Percentiles rank a stretch among this genome's conserved stretches.
Conservation (phyloP, 2,113 vertebrate genomes). For the Callionymus lyra region DNA sequence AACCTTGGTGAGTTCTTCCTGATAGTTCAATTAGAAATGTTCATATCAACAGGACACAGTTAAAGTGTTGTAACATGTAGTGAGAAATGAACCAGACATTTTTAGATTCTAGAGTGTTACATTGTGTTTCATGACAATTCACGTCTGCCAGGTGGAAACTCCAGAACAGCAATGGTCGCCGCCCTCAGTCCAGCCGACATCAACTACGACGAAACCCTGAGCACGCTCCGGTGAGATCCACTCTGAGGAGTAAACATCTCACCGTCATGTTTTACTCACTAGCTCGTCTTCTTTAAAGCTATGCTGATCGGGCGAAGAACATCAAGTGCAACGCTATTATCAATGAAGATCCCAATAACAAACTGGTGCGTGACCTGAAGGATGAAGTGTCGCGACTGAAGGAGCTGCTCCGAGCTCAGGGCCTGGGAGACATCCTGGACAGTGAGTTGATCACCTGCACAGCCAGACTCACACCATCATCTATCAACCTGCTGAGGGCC, state of each 20-base stretch:
- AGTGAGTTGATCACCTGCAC: slow-evolving; percentile 74
- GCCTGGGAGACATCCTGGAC: slow-evolving; percentile 94
- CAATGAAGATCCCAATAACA: slow-evolving; percentile 97
- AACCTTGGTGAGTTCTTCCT: slow-evolving; percentile 87
- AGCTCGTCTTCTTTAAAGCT: slow-evolving; percentile 58
- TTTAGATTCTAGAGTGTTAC: too few species aligned
- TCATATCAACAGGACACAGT: too few species aligned
- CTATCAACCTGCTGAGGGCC: slow-evolving; percentile 9
- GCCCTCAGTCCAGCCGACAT: slow-evolving; percentile 97
- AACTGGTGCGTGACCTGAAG: slow-evolving; percentile 92
- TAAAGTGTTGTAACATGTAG: too few species aligned
- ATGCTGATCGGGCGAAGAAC: slow-evolving; percentile 94
- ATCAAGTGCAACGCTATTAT: slow-evolving; percentile 98
- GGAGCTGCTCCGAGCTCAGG: slow-evolving; percentile 91
- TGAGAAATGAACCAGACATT: too few species aligned
- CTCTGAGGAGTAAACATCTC: background rate
- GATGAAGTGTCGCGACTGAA: slow-evolving; percentile 91
- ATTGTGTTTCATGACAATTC: background rate
- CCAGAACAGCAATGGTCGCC: slow-evolving; percentile 96
- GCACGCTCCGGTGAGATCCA: slow-evolving; percentile 83
- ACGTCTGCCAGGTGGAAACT: slow-evolving; percentile 75
- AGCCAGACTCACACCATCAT: slow-evolving; percentile 9
- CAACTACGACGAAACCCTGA: slow-evolving; percentile 98
- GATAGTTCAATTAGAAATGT: too few species aligned
- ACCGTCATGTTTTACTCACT: background rate